Percentiles rank a stretch among this genome's conserved stretches.
phyloP scores from a whole-genome alignment of 1,140 invertebrate genomes.

The Diachasmimorpha longicaudata region DNA sequence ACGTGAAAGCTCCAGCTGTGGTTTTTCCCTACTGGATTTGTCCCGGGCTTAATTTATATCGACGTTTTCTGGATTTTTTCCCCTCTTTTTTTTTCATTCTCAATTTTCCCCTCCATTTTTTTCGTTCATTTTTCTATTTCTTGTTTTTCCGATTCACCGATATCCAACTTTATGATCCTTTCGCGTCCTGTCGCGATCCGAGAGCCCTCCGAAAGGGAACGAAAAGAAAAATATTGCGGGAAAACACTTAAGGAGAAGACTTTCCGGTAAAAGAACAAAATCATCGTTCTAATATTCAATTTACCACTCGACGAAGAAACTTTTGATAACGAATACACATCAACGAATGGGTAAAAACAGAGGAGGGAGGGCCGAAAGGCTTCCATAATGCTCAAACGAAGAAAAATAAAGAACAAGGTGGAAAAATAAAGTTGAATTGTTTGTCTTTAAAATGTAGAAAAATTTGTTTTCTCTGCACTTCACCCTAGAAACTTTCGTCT shows the following conservation, averaged over 20 bases:
- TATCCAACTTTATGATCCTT: slow-evolving; percentile 27
- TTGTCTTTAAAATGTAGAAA: slow-evolving; percentile 4
- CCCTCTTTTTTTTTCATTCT: slow-evolving; percentile 23
- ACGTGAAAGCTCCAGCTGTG: slow-evolving; percentile 8
- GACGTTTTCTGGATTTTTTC: slow-evolving; percentile 16
- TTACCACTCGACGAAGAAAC: neutral
- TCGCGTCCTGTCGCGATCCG: neutral
- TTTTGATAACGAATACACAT: neutral
- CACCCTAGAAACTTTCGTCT: neutral
- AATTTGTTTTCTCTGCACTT: slow-evolving; percentile 2
- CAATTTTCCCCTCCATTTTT: slow-evolving; percentile 15
- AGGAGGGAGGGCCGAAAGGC: neutral
- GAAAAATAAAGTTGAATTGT: neutral
- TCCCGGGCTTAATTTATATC: slow-evolving; percentile 29
- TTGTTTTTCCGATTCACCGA: slow-evolving; percentile 9
- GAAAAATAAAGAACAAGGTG: neutral
- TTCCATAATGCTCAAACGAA: neutral
- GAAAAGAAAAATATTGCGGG: neutral
- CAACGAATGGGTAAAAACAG: neutral
- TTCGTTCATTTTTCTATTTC: slow-evolving; percentile 5
- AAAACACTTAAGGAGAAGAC: neutral
- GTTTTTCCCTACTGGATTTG: slow-evolving; percentile 14
- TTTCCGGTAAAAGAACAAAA: neutral
- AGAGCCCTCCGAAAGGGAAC: neutral
- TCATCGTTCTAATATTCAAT: neutral